phyloP scores from a whole-genome alignment of 2,888 invertebrate genomes.

The Hoplodrina ambigua region DNA sequence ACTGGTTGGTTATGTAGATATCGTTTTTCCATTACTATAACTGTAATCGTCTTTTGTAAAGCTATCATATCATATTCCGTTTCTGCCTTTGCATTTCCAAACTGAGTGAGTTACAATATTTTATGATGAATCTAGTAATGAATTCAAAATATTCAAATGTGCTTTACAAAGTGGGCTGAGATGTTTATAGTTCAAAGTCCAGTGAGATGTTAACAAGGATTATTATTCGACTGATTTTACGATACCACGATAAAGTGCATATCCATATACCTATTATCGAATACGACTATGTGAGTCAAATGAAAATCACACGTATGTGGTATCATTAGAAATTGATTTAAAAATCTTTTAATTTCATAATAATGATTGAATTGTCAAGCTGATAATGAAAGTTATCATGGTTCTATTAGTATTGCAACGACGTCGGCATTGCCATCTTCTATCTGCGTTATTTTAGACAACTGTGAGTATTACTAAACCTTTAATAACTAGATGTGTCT shows the following conservation, averaged over 20 bases:
- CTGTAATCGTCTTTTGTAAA: not conserved
- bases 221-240: conserved; percentile 29
- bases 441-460: not conserved
- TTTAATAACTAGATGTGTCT: not conserved
- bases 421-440: not conserved
- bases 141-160: not conserved
- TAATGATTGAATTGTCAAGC: not conserved
- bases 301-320: conserved; percentile 3
- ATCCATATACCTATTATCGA: conserved; percentile 7
- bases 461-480: not conserved
- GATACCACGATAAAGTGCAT: conserved; percentile 37
- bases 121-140: not conserved
- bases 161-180: not conserved
- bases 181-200: conserved; percentile 25
- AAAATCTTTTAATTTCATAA: not conserved
- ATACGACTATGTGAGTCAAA: conserved; percentile 3
- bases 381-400: not conserved
- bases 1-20: not conserved
- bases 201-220: conserved; percentile 34
- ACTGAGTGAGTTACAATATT: not conserved
- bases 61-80: conserved; percentile 17
- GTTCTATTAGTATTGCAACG: not conserved
- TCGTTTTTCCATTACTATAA: conserved; percentile 2
- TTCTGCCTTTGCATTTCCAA: not conserved
- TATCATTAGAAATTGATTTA: not conserved